Conservation (phyloP, 2,888 invertebrate genomes). For the Anagyrus pseudococci region DNA sequence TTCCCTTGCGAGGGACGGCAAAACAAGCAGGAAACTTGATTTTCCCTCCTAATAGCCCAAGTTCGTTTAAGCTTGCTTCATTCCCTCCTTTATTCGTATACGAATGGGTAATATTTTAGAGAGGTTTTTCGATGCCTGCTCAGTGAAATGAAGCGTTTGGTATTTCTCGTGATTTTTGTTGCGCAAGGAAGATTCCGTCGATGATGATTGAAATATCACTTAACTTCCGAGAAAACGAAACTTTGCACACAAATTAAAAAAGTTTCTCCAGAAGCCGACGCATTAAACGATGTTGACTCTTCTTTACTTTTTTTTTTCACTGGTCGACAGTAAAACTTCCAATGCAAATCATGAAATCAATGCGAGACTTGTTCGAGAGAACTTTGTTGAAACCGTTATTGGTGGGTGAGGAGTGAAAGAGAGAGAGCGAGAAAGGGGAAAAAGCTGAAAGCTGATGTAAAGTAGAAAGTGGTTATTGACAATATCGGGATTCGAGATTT, state of each 20-base stretch:
- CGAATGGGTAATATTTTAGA: too few species aligned
- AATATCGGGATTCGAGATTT: not conserved
- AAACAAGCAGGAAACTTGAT: not conserved
- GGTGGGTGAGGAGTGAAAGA: not conserved
- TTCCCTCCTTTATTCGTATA: too few species aligned
- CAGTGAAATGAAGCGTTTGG: too few species aligned
- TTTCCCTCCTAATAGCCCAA: too few species aligned
- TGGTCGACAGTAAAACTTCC: not conserved
- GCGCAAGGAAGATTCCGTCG: too few species aligned
- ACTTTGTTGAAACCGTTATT: not conserved
- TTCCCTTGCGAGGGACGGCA: not conserved
- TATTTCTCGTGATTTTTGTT: too few species aligned
- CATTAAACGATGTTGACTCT: not conserved
- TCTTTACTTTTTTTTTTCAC: not conserved
- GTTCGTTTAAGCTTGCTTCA: too few species aligned
- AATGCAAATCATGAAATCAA: not conserved
- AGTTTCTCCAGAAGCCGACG: not conserved
- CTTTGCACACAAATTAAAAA: not conserved
- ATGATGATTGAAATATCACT: not conserved
- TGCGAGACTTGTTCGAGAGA: not conserved
- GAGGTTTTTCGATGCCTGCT: too few species aligned
- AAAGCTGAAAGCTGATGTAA: too few species aligned
- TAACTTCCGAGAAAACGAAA: constrained; percentile 1
- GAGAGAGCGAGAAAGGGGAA: not conserved
- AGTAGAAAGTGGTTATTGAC: not conserved